Evolutionary conservation across 2,888 invertebrate species (phyloP), one percentile per base, ranked within the genome.

Genomic region (Tiphia femorata): DNA sequence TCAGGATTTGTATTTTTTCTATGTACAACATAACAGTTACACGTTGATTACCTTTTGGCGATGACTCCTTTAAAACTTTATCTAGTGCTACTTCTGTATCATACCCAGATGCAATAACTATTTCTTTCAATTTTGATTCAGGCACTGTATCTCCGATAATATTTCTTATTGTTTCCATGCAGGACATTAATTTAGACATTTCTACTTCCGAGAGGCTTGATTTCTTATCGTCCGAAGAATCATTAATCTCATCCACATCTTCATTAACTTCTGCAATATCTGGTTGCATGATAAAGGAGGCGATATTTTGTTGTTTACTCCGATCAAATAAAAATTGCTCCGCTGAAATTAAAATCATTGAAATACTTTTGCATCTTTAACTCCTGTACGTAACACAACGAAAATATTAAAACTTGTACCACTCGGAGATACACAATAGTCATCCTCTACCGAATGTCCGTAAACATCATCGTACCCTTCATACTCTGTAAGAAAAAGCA

Each of bases 361-460:
- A 21, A 20, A 23, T 38, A 17, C 19, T 23, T 12, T 8, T 10
- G 7, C 12, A 41, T 12, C 3, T 23, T 8, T 12, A 41, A 10
- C n/a, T 10, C 38, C 14, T 37, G 37, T 41, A 44, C 6, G 33
- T 19, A 19, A 29, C 27, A 33, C 10, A n/a, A 35, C 27, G 47
- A 29, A 47, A 33, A 27, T 25, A 30, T 41, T 25, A 16, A 25
- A 29, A 37, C 30, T 60, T 67, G 64, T 72, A 86, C 95, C 94
- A 78, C 93, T 92, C 2, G 97, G 96, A 10, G 97, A 97, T 75
- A 96, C 90, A 79, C 92, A 93, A 83, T 90, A 92, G 79, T 96
- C 96, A 78, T 97, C 97, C 84, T 97, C 97, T 35, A 96, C 92
- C 2, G 97, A 97, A 83, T 95, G 94, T 8, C 97, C 97, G 82